Evolutionary conservation across 2,888 invertebrate genomes (phyloP).

Genomic region (Automeris io): DNA sequence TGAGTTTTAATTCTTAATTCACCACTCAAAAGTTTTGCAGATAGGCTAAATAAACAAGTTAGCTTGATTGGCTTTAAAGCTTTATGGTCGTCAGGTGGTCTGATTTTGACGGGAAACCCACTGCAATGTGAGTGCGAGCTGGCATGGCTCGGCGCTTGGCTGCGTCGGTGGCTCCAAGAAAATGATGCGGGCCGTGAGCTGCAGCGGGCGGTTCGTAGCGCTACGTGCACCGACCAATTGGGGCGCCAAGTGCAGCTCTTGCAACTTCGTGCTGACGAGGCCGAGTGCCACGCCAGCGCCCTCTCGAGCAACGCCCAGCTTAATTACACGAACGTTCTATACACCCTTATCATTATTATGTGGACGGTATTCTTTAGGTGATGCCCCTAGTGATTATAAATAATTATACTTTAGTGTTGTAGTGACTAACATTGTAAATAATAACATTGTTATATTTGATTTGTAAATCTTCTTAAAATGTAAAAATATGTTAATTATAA

Average conservation of each 20-base stretch:
- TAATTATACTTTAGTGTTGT: constrained; percentile 6
- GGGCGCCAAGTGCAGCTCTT: constrained; percentile 67
- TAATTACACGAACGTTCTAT: constrained; percentile 43
- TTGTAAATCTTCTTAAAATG: too few relatives aligned
- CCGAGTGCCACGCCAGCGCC: constrained; percentile 87
- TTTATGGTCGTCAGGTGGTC: constrained; percentile 79
- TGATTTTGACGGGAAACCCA: constrained; percentile 86
- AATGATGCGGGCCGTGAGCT: constrained; percentile 79
- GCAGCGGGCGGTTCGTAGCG: constrained; percentile 30
- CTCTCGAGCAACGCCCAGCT: constrained; percentile 80
- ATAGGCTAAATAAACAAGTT: constrained; percentile 21
- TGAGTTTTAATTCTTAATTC: constrained; percentile 66
- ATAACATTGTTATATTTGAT: constrained; percentile 7
- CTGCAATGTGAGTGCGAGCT: constrained; percentile 89
- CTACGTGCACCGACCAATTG: constrained; percentile 38
- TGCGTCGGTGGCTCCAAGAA: constrained; percentile 90
- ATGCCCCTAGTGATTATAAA: constrained; percentile 27
- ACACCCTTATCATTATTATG: constrained; percentile 41
- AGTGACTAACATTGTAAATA: constrained; percentile 5
- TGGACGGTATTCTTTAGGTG: constrained; percentile 58
- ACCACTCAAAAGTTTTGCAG: constrained; percentile 40
- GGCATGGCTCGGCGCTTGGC: constrained; percentile 91
- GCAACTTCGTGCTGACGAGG: constrained; percentile 82
- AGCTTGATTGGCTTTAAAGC: too few relatives aligned
- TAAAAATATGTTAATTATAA: too few relatives aligned